Evolutionary conservation across 2,888 invertebrate genomes (phyloP).

Genomic region (Brachycybe producta): DNA sequence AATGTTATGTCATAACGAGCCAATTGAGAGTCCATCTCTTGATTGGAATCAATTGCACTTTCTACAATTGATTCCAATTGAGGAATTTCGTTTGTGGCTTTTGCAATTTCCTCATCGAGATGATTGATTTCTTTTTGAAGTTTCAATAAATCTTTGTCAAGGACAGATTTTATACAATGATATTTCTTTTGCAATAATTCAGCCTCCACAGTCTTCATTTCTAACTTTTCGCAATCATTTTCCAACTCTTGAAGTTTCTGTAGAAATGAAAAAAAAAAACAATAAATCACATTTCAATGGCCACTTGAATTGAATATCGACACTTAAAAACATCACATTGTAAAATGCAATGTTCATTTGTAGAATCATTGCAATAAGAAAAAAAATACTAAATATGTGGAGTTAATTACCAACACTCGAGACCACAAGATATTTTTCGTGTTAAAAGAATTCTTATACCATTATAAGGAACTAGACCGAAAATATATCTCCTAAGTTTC

Average conservation of each 20-base stretch:
- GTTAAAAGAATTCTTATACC: no score
- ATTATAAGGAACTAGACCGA: no score
- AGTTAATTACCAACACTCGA: no score
- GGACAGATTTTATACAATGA: background rate
- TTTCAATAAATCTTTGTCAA: slow-evolving; percentile 9
- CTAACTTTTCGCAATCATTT: slow-evolving; percentile 14
- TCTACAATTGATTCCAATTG: background rate
- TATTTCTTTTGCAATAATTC: slow-evolving; percentile 14
- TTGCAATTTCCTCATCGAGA: slow-evolving; percentile 4
- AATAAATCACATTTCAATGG: no score
- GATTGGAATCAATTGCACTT: slow-evolving; percentile 6
- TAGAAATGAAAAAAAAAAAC: background rate
- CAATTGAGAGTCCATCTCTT: slow-evolving; percentile 3
- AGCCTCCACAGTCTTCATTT: slow-evolving; percentile 13
- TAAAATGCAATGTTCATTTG: no score
- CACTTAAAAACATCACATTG: no score
- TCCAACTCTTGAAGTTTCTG: slow-evolving; percentile 15
- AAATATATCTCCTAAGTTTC: no score
- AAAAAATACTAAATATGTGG: no score
- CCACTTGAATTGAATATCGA: no score
- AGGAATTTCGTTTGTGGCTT: slow-evolving; percentile 7
- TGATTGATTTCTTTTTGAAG: slow-evolving; percentile 7
- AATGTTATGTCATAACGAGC: slow-evolving; percentile 1
- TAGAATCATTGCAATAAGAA: no score
- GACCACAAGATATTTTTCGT: no score